Evolutionary conservation across 2,888 invertebrate species (phyloP).

Genomic region (Phlogophora meticulosa): DNA sequence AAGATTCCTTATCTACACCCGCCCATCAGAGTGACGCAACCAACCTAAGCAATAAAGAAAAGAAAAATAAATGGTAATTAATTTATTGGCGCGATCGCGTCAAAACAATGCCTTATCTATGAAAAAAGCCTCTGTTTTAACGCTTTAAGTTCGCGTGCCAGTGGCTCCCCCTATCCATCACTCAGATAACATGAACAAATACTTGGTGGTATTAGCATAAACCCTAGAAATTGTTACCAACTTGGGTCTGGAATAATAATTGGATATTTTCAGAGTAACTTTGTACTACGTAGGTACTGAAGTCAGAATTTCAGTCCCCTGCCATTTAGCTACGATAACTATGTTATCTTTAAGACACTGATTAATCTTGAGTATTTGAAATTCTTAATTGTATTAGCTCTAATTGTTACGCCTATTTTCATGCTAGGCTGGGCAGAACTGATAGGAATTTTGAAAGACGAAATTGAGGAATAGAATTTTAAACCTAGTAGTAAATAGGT

Average conservation of each 20-base stretch:
- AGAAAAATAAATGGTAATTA: slow-evolving; percentile 60
- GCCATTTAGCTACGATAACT: slow-evolving; percentile 55
- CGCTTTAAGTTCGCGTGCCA: slow-evolving; percentile 75
- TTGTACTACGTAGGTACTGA: slow-evolving; percentile 30
- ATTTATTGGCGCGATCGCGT: slow-evolving; percentile 60
- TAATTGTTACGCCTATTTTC: slow-evolving; percentile 20
- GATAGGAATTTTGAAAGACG: background rate
- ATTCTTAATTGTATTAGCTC: slow-evolving; percentile 37
- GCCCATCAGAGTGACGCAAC: slow-evolving; percentile 52
- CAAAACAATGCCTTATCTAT: slow-evolving; percentile 63
- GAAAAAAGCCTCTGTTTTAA: slow-evolving; percentile 60
- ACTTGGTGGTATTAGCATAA: slow-evolving; percentile 82
- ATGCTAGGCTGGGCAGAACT: slow-evolving; percentile 5
- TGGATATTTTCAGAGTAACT: slow-evolving; percentile 58
- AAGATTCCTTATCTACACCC: slow-evolving; percentile 29
- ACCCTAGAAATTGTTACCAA: slow-evolving; percentile 78
- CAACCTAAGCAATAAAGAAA: slow-evolving; percentile 44
- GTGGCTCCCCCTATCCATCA: slow-evolving; percentile 82
- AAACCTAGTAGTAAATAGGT: background rate
- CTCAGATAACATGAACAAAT: slow-evolving; percentile 82
- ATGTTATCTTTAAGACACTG: slow-evolving; percentile 41
- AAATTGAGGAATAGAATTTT: slow-evolving; percentile 11
- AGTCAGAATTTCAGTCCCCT: slow-evolving; percentile 55
- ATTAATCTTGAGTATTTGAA: slow-evolving; percentile 50
- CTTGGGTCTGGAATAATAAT: slow-evolving; percentile 73